phyloP scores from a whole-genome alignment of 2,797 vertebrate genomes.

The Danio jaintianensis region DNA sequence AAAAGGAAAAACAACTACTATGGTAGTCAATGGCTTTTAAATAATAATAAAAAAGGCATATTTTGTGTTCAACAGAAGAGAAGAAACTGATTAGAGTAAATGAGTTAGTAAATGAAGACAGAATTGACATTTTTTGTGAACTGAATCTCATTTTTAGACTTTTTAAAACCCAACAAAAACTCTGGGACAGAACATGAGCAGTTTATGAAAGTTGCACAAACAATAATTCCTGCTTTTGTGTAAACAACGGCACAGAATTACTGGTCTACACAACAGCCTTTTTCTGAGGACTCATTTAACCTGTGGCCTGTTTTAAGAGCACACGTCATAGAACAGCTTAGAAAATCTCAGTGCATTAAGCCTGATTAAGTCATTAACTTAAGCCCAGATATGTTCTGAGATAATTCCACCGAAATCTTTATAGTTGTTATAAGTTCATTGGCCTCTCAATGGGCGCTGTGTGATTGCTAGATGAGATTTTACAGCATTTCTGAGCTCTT shows the following conservation, averaged over 20 bases:
- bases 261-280: not conserved
- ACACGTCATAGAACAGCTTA: slow-evolving; percentile 4
- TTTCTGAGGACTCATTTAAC: not conserved
- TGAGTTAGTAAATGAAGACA: too few relatives aligned
- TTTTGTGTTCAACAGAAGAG: too few relatives aligned
- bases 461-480: slow-evolving; percentile 51
- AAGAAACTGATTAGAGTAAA: too few relatives aligned
- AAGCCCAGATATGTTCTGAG: slow-evolving; percentile 25
- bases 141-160: too few relatives aligned
- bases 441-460: not conserved
- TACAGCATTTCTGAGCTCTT: slow-evolving; percentile 18
- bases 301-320: not conserved
- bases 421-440: slow-evolving; percentile 14
- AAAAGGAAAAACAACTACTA: too few relatives aligned
- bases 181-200: not conserved
- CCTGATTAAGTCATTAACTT: slow-evolving; percentile 40
- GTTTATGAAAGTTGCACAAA: not conserved
- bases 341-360: not conserved
- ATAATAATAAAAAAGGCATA: too few relatives aligned
- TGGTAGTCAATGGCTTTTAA: too few relatives aligned
- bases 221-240: not conserved
- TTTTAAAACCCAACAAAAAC: too few relatives aligned
- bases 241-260: not conserved
- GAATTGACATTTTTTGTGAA: too few relatives aligned
- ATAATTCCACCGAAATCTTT: slow-evolving; percentile 29